Evolutionary conservation across 1,140 invertebrate species (phyloP).

Genomic region (Heliconius himera): DNA sequence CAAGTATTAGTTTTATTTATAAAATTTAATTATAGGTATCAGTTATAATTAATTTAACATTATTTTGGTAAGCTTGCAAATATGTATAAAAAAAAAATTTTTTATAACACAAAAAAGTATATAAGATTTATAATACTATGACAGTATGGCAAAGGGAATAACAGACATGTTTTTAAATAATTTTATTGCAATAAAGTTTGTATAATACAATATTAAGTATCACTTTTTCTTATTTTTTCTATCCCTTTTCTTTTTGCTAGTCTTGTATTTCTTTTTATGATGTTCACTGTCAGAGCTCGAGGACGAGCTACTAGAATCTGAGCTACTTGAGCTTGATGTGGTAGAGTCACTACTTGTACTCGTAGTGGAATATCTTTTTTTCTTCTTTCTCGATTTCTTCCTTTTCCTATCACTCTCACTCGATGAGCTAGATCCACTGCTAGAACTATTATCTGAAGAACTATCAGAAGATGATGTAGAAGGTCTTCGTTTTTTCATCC

Average conservation of each 20-base stretch:
- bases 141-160: neutral
- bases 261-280: slow-evolving; percentile 54
- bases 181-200: slow-evolving; percentile 31
- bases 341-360: slow-evolving; percentile 61
- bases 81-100: neutral
- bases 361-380: slow-evolving; percentile 59
- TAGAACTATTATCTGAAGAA: slow-evolving; percentile 64
- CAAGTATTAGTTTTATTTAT: no score
- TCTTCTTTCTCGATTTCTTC: slow-evolving; percentile 54
- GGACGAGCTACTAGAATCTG: slow-evolving; percentile 53
- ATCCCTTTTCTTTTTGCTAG: slow-evolving; percentile 42
- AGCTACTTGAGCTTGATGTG: slow-evolving; percentile 57
- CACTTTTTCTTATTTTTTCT: slow-evolving; percentile 55
- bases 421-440: slow-evolving; percentile 65
- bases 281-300: slow-evolving; percentile 62
- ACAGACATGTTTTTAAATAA: neutral
- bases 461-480: slow-evolving; percentile 66
- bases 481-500: slow-evolving; percentile 58
- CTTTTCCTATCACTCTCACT: slow-evolving; percentile 60
- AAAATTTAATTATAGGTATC: no score
- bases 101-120: neutral
- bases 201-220: slow-evolving; percentile 35
- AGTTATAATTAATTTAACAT: no score
- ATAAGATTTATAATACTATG: slow-evolving; percentile 2
- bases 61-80: neutral